Evolutionary conservation across 2,797 vertebrate genomes (phyloP), one percentile per base, ranked within the genome.

Genomic region (Poecilia wingei): DNA sequence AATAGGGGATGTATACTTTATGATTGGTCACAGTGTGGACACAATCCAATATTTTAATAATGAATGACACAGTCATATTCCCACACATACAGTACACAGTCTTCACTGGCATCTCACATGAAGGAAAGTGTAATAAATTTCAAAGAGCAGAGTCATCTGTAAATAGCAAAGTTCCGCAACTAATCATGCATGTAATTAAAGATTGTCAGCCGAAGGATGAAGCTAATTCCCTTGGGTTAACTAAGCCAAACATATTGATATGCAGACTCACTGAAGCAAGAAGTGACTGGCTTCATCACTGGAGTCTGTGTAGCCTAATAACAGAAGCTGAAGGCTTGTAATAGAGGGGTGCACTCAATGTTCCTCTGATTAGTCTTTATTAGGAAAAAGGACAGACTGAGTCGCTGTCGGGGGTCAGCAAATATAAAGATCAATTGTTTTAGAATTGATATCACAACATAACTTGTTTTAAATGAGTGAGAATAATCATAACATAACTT

Each of bases 161-260:
- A 74, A 86, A 84, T 31, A 70, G 76, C 55, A 5, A 5, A 36
- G 55, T 71, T 84, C 85, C 83, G 78, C 43, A 76, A 77, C 86
- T 86, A 92, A 91, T 92, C 84, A 78, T 78, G 84, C 78, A 64
- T 78, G 86, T 89, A 87, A 92, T 93, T 90, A 91, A 91, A 91
- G 86, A 92, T 83, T 78, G 74, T 78, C 82, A 89, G 83, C 74
- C 79, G 46, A 80, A 85, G 85, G 83, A 94, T 88, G 81, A 82
- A 79, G 61, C 77, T 90, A 86, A 91, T 91, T 91, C 90, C 79
- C 79, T 82, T 78, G 77, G 83, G 86, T 87, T 92, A 85, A 88
- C 85, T 74, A 78, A 86, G 79, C 78, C 80, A 87, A 86, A 91
- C 82, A 84, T 79, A 79, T 75, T 80, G 78, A 88, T 84, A 86